These are phyloP conservation scores for Cecidostiba fungosa DNA, from an alignment of 2,888 invertebrate genomes.

Conservation along the genomic window DNA sequence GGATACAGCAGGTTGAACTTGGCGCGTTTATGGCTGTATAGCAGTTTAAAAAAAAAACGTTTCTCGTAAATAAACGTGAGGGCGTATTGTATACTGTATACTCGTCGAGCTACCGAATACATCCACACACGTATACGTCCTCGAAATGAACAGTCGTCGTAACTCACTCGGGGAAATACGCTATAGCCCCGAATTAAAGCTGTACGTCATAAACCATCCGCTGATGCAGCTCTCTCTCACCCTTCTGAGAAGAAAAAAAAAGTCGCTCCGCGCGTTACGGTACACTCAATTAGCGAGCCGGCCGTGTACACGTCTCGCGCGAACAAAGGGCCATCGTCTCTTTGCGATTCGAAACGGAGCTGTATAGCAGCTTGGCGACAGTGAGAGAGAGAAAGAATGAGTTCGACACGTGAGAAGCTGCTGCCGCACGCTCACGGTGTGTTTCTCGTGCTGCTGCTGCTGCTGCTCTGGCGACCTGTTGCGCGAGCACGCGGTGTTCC, in stretches of 20 bases:
- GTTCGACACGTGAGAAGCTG: slow-evolving; percentile 19
- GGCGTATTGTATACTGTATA: not conserved
- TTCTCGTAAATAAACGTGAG: not conserved
- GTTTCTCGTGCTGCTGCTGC: not conserved
- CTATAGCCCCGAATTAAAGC: not conserved
- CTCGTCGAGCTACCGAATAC: not conserved
- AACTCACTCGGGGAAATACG: not conserved
- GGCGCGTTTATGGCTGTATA: not conserved
- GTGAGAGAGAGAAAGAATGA: not conserved
- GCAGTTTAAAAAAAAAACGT: not conserved
- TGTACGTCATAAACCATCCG: not conserved
- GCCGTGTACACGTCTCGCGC: not conserved
- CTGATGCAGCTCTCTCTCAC: not conserved
- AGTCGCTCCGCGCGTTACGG: slow-evolving; percentile 8
- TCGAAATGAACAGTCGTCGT: not conserved
- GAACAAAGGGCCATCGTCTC: not conserved
- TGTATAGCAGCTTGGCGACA: not conserved
- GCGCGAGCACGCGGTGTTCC: not conserved
- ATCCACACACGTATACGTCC: not conserved
- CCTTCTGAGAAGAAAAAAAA: not conserved
- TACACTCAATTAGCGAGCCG: slow-evolving; percentile 9
- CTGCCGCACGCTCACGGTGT: not conserved
- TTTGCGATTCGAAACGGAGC: not conserved
- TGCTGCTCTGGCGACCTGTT: slow-evolving; percentile 19
- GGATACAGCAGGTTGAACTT: not conserved